These are phyloP conservation scores for Ceratitis capitata DNA, from an alignment of 1,140 invertebrate species.

Conservation along the genomic window DNA sequence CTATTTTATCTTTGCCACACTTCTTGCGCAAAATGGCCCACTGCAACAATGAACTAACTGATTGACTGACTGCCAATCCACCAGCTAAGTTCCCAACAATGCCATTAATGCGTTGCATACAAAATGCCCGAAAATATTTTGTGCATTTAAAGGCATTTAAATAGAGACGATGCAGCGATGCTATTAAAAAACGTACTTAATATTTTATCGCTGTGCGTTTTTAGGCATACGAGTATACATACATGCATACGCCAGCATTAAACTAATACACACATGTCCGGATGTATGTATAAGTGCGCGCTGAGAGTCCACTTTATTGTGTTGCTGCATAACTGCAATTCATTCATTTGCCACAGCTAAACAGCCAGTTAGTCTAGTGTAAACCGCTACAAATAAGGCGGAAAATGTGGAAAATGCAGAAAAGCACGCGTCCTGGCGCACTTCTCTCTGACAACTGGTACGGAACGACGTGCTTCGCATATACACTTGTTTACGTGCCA, in stretches of 20 bases:
- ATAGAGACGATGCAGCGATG: background rate
- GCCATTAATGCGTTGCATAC: background rate
- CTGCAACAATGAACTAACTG: background rate
- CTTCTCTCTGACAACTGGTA: background rate
- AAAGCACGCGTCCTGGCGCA: background rate
- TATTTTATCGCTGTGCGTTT: background rate
- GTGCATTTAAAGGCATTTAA: slow-evolving; percentile 17
- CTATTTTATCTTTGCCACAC: too few relatives aligned
- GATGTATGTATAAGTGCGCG: background rate
- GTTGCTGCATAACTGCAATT: background rate
- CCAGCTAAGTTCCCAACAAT: background rate
- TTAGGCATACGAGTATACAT: background rate
- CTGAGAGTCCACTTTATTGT: background rate
- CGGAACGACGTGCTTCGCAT: slow-evolving; percentile 8
- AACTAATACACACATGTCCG: background rate
- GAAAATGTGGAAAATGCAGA: slow-evolving; percentile 27
- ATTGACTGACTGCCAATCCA: background rate
- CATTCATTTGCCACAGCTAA: slow-evolving; percentile 29
- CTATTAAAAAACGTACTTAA: background rate
- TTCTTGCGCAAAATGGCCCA: background rate
- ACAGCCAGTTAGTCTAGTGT: slow-evolving; percentile 18
- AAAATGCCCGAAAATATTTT: background rate
- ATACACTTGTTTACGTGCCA: too few relatives aligned
- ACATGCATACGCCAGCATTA: too few relatives aligned
- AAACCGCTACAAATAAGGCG: slow-evolving; percentile 36